Base-by-base conservation (phyloP, 2,888 invertebrate species). In the Exocentrus adspersus region DNA sequence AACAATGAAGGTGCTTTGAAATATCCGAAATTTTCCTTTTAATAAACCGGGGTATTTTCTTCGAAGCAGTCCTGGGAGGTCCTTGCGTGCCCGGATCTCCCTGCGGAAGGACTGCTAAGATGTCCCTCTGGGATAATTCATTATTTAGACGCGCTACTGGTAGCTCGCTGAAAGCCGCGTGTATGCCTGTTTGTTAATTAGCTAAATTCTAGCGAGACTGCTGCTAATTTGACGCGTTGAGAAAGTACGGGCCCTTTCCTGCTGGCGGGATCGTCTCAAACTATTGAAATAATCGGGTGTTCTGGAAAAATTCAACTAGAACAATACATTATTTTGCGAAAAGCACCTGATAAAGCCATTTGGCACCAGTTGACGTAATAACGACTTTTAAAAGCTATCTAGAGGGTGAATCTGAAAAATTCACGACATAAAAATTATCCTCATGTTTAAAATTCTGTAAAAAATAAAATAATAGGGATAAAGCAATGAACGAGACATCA, bases 181-280 rank as follows among this genome's bases (percentile, higher is more conserved):
- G 64, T 71, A 60, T 69, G 65, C 68, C 67, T 71, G 67, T 65
- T 66, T 71, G 71, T 62, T 71, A 71, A 71, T 71, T 71, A 71
- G 71, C 51, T 60, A 57, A 64, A 64, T 64, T 63, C 54, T 54
- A 17, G 24, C 17, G 54, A 17, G 43, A 50, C 50, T 21, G 17
- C 17, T 53, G 41, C 24, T 53, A 53, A 54, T 43, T 54, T 41
- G 54, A 43, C 19, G 54, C 10, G 42, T 43, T 28, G 17, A 54
- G 19, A 20, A 30, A 14, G 17, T 10, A 28, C 7, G 14, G 24
- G 24, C 14, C 24, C 24, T 46, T 46, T 14, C 24, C 24, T 46
- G n/a, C n/a, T n/a, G n/a, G n/a, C n/a, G n/a, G n/a, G n/a, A n/a
- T n/a, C n/a, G n/a, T n/a, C n/a, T n/a, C n/a, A n/a, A n/a, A n/a